A percentile compares a stretch with the other conserved stretches of the same genome.
Conservation (phyloP, 30 jellyfish, hydroid and myxozoan species). For the Aurelia coerulea region DNA sequence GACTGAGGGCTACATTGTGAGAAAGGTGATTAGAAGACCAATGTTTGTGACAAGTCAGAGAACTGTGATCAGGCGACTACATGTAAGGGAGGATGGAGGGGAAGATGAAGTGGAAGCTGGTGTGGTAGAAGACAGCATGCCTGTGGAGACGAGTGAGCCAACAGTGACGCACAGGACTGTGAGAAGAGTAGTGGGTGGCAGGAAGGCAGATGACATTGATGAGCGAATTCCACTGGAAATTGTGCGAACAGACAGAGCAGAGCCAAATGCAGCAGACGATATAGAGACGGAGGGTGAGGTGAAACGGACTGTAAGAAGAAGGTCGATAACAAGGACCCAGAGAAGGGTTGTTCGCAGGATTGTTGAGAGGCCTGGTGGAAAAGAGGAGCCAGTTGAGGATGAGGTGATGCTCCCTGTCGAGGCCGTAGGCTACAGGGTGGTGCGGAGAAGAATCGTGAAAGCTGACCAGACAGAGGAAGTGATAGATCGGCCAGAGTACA, state of each 20-base stretch:
- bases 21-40: constrained; percentile 73
- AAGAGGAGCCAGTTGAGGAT: constrained; percentile 42
- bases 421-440: constrained; percentile 46
- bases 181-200: constrained; percentile 65
- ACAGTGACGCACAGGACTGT: constrained; percentile 59
- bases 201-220: constrained; percentile 26
- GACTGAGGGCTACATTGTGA: constrained; percentile 22
- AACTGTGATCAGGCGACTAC: constrained; percentile 55
- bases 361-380: constrained; percentile 37
- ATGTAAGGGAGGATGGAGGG: constrained; percentile 35
- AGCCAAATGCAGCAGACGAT: constrained; percentile 58
- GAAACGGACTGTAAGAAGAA: constrained; percentile 73
- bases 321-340: constrained; percentile 72
- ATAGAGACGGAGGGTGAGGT: constrained; percentile 68
- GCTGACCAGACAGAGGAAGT: constrained; percentile 45
- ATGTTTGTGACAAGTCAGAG: constrained; percentile 76
- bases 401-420: constrained; percentile 56
- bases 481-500: constrained; percentile 62
- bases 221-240: constrained; percentile 64
- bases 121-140: constrained; percentile 52
- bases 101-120: constrained; percentile 43
- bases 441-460: constrained; percentile 40
- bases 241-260: constrained; percentile 75
- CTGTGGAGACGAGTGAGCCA: constrained; percentile 53
- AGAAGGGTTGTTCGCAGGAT: constrained; percentile 74